Evolutionary conservation across 2,113 vertebrate genomes (phyloP), one percentile per base, ranked within the genome.

Genomic region (Tyto alba): DNA sequence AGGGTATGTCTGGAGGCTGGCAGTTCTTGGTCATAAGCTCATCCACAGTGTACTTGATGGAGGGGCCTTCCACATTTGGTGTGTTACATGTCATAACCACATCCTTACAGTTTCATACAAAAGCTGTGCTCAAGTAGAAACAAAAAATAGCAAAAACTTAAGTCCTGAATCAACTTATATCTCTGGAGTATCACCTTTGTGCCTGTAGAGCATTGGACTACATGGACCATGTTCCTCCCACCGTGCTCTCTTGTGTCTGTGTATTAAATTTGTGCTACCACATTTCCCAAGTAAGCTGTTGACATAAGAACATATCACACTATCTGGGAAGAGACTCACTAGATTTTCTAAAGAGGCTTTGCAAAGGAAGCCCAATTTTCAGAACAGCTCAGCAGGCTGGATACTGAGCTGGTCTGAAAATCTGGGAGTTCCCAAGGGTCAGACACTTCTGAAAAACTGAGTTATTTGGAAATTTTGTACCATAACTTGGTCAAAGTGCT

Each of bases 181-280:
- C 27, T 43, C 40, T 67, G 30, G 59, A 66, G 34, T 36, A 55
- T 20, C 27, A 7, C 16, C 18, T 36, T 53, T 67, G 59, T 34
- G 29, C 48, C 21, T 47, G 48, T 25, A 69, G 56, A 85, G 7
- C 20, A 7, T 23, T 4, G 2, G 25, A n/a, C 12, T 43, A 29
- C 32, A 9, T 10, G 55, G 36, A 32, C 9, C 29, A 3, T 36
- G 48, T 32, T 72, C 16, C 11, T 82, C n/a, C 43, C 30, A 66
- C 16, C 26, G 34, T 1, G 0, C 3, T 57, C 22, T 47, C 36
- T n/a, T 30, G 7, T 8, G 19, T 36, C n/a, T 26, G 22, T 4
- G 10, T 23, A 57, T 80, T 63, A 63, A 85, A 40, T 57, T 57
- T 19, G 29, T 34, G 38, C 34, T 47, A 23, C 15, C 17, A 17